Evolutionary conservation across 53 echinoderm and acorn worm species (phyloP), one percentile per base, ranked within the genome.

Genomic region (Echinometra lucunter): DNA sequence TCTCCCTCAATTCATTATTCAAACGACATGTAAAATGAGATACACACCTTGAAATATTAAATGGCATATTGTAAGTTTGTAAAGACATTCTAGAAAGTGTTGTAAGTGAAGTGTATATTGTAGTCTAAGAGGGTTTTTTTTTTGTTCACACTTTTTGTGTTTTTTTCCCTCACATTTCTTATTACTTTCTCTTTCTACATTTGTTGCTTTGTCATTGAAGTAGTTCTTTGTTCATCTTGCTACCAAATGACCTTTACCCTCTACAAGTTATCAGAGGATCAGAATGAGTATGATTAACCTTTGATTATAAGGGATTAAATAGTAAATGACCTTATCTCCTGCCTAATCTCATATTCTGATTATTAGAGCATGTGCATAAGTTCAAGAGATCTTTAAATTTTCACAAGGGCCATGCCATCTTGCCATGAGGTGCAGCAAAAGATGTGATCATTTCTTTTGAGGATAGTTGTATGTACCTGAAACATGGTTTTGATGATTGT

Each of bases 311-410:
- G 21, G 85, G 85, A 85, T 85, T 85, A 85, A 85, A 49, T n/a
- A 85, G 47, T 85, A 85, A 49, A 85, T 85, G 85, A 49, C 85
- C 85, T 45, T 49, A 83, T 83, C 38, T 80, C 80, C 80, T 42
- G 18, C 85, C 45, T 83, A 83, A 83, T 83, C 85, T n/a, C 19
- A 19, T 47, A 6, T 83, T 83, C 28, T 2, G 40, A 75, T 75
- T n/a, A n/a, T 38, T 16, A 75, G 75, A 75, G 21, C 75, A 47
- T 47, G 49, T 47, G 49, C 13, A n/a, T n/a, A n/a, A n/a, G 53
- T 53, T 0, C 53, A 47, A 47, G 19, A 10, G 7, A 85, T 85
- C 28, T n/a, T 85, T 85, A 47, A 85, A 49, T n/a, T 47, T 28
- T 49, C 85, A 45, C 23, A 49, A 85, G 78, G 17, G 85, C 28